phyloP scores from a whole-genome alignment of 37 sponge, comb jelly and placozoan genomes.

The Spongia lamella region DNA sequence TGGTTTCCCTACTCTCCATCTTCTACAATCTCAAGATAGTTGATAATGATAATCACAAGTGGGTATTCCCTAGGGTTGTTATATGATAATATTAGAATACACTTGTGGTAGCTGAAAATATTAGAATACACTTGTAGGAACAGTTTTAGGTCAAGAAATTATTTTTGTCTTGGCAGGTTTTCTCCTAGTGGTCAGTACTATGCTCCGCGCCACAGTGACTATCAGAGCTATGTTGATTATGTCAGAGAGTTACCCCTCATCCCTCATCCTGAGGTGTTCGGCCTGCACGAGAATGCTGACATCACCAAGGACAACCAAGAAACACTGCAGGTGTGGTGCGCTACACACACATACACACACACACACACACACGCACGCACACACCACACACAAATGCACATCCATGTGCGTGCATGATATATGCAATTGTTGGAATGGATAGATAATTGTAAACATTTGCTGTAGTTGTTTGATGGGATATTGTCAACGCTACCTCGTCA shows the following conservation, averaged over 20 bases:
- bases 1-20: conserved; percentile 85
- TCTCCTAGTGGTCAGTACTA: conserved; percentile 94
- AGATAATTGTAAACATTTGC: no score
- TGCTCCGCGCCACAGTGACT: conserved; percentile 86
- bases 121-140: no score
- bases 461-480: conserved; percentile 88
- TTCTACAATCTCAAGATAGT: conserved; percentile 86
- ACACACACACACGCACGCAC: not conserved
- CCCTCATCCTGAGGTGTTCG: conserved; percentile 97
- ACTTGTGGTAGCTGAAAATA: no score
- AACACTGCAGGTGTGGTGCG: conserved; percentile 56
- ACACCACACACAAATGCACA: not conserved
- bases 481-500: conserved; percentile 90
- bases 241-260: conserved; percentile 86
- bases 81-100: no score
- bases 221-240: conserved; percentile 88
- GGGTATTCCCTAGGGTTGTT: not conserved
- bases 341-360: not conserved
- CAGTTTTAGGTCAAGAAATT: no score
- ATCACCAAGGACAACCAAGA: conserved; percentile 99
- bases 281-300: conserved; percentile 97
- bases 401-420: conserved; percentile 9
- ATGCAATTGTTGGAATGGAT: no score
- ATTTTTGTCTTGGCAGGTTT: conserved; percentile 59
- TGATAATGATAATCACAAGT: conserved; percentile 79